Percentiles rank a stretch among this genome's conserved stretches.
Conservation (phyloP, 2,113 vertebrate genomes). For the Hyla sarda region DNA sequence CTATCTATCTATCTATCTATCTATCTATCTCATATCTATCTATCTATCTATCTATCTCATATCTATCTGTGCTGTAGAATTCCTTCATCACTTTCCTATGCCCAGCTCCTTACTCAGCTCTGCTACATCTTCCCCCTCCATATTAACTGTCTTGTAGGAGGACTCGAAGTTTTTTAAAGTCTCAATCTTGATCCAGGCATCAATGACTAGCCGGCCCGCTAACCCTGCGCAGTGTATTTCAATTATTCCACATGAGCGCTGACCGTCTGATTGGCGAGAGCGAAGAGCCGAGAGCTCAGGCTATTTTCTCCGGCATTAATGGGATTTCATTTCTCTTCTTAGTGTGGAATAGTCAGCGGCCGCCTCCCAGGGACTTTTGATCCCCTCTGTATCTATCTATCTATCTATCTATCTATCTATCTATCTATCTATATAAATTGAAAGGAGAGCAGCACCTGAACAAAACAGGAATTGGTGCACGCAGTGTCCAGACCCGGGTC, state of each 20-base stretch:
- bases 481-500: too few relatives aligned
- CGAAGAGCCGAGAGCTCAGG: conserved; percentile 1
- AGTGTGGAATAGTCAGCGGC: conserved; percentile 30
- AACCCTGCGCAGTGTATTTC: conserved; percentile 42
- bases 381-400: too few relatives aligned
- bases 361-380: background rate
- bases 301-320: conserved; percentile 56
- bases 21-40: too few relatives aligned
- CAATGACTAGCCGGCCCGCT: conserved; percentile 23
- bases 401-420: background rate
- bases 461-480: too few relatives aligned
- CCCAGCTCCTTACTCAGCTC: background rate
- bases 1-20: too few relatives aligned
- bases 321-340: conserved; percentile 54
- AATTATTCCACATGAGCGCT: conserved; percentile 54
- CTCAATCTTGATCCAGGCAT: conserved; percentile 50
- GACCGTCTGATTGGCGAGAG: conserved; percentile 54
- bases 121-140: background rate
- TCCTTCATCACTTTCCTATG: background rate
- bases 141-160: conserved; percentile 5
- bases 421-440: too few relatives aligned
- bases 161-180: conserved; percentile 40
- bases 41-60: too few relatives aligned
- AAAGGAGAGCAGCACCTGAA: too few relatives aligned
- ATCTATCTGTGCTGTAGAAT: background rate